phyloP scores from a whole-genome alignment of 2,888 invertebrate genomes.

The Caenorhabditis sinica region DNA sequence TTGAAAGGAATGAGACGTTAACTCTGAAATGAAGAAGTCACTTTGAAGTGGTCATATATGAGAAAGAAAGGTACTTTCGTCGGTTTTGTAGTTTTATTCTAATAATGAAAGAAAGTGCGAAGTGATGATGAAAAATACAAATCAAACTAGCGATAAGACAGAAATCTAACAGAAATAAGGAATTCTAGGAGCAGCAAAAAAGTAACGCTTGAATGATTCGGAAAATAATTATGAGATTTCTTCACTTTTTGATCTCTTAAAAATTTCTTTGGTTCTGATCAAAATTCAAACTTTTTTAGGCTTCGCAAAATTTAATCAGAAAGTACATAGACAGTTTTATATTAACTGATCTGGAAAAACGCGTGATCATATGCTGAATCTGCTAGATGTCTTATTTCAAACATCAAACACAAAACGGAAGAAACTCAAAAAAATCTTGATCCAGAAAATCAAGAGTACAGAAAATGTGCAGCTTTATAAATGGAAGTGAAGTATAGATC shows the following conservation, averaged over 20 bases:
- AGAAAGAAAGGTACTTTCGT: background rate
- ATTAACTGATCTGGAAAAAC: background rate
- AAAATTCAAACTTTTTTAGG: background rate
- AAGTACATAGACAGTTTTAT: conserved; percentile 13
- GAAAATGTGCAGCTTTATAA: conserved; percentile 3
- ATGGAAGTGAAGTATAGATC: conserved; percentile 4
- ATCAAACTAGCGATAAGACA: background rate
- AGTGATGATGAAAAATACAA: conserved; percentile 6
- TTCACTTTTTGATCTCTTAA: background rate
- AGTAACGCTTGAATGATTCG: background rate
- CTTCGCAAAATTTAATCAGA: background rate
- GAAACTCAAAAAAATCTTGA: background rate
- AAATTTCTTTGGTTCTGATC: background rate
- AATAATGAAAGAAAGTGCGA: conserved; percentile 14
- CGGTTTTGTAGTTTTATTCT: conserved; percentile 1
- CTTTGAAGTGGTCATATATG: background rate
- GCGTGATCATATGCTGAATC: background rate
- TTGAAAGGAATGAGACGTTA: background rate
- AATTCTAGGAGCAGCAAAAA: conserved; percentile 1
- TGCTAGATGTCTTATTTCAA: background rate
- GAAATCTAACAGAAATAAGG: background rate
- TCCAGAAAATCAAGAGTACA: background rate
- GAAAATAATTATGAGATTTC: background rate
- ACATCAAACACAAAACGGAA: conserved; percentile 1
- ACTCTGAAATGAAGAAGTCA: background rate